These are phyloP conservation scores for Agonum fuliginosum DNA, from an alignment of 2,888 invertebrate species.

Conservation along the genomic window DNA sequence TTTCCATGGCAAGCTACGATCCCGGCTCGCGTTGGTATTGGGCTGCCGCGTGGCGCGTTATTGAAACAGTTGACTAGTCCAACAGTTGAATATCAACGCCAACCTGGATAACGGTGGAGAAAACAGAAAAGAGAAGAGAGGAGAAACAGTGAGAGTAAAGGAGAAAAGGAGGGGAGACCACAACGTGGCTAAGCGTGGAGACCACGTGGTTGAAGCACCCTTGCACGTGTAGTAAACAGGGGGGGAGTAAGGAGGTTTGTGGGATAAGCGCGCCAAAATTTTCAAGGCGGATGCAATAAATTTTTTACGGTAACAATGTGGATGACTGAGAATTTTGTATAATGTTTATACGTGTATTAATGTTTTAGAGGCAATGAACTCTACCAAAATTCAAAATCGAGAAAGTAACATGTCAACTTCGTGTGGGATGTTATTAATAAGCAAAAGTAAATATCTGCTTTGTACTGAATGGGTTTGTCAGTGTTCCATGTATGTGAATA, in stretches of 20 bases:
- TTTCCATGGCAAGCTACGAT: no score
- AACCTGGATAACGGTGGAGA: background rate
- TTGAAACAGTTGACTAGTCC: no score
- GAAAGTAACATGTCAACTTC: background rate
- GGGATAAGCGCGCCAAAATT: no score
- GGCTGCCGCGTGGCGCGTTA: no score
- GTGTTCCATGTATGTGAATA: background rate
- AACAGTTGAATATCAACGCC: no score
- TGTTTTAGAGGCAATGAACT: background rate
- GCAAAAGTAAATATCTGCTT: background rate
- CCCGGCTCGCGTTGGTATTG: no score
- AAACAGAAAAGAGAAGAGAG: background rate
- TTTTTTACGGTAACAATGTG: no score
- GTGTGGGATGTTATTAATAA: background rate
- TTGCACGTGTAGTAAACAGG: background rate
- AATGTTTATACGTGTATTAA: background rate
- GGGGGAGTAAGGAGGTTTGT: no score
- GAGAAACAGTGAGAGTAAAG: background rate
- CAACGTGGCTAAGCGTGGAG: constrained; percentile 8
- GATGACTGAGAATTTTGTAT: no score
- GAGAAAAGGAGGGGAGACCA: background rate
- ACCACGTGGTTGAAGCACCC: constrained; percentile 13
- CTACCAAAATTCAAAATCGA: background rate
- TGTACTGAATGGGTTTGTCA: background rate
- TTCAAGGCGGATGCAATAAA: no score